Percentiles rank a stretch among this genome's conserved stretches.
Evolutionary conservation across 2,888 invertebrate genomes (phyloP).

Genomic region (Drosophila emarginata): DNA sequence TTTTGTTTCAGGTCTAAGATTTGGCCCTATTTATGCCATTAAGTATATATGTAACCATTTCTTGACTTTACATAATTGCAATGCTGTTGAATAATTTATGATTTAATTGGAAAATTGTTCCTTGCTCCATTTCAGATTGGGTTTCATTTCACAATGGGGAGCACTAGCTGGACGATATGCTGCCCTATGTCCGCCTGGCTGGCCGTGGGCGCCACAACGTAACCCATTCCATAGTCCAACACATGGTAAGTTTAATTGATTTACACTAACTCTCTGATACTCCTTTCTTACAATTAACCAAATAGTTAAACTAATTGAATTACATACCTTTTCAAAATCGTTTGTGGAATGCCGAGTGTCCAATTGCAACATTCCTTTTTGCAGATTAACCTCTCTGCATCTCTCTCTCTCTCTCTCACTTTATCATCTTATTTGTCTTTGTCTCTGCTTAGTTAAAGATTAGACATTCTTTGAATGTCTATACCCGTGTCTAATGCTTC

Average conservation of each 20-base stretch:
- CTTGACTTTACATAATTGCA: conserved; percentile 41
- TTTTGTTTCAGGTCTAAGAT: conserved; percentile 26
- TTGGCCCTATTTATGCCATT: not conserved
- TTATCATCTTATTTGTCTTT: not conserved
- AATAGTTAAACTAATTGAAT: conserved; percentile 14
- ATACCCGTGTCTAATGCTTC: conserved; percentile 49
- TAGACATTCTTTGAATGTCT: conserved; percentile 49
- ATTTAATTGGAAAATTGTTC: conserved; percentile 42
- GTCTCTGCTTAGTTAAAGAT: conserved; percentile 27
- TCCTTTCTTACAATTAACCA: conserved; percentile 2
- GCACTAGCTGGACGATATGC: conserved; percentile 90
- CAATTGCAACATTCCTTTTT: not conserved
- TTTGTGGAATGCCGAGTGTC: not conserved
- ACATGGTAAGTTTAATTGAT: conserved; percentile 84
- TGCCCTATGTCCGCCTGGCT: conserved; percentile 86
- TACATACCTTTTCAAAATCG: not conserved
- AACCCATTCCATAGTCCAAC: conserved; percentile 85
- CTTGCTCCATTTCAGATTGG: conserved; percentile 86
- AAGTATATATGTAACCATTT: conserved; percentile 9
- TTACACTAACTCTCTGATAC: not conserved
- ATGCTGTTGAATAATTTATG: conserved; percentile 51
- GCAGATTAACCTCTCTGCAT: not conserved
- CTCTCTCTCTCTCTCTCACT: not conserved
- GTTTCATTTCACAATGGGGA: conserved; percentile 91
- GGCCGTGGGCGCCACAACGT: conserved; percentile 85